phyloP scores from a whole-genome alignment of 1,140 invertebrate species.

The Drosophila nigrodunni region DNA sequence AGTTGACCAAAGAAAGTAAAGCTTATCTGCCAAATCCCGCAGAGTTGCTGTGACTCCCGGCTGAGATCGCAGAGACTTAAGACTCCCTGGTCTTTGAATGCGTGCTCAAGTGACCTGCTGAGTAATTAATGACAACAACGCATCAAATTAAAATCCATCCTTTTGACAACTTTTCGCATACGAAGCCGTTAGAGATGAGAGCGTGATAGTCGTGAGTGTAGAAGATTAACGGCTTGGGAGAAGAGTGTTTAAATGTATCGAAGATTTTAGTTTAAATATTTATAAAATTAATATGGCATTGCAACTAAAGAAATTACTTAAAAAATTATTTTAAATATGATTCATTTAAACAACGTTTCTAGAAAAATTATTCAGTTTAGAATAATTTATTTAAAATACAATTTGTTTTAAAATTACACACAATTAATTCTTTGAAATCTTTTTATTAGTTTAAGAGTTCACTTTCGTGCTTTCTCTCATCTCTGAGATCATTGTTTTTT shows the following conservation, averaged over 20 bases:
- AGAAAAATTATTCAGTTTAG: no score
- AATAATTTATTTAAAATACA: no score
- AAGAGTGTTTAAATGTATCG: no score
- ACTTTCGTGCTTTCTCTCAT: neutral
- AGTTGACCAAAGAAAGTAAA: conserved; percentile 41
- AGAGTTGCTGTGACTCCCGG: conserved; percentile 3
- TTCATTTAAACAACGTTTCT: no score
- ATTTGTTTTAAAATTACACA: neutral
- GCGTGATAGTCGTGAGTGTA: neutral
- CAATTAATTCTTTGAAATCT: neutral
- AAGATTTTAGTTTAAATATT: no score
- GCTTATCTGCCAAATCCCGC: conserved; percentile 26
- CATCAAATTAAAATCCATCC: conserved; percentile 39
- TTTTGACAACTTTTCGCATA: conserved; percentile 20
- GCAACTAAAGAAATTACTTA: no score
- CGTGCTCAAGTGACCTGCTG: conserved; percentile 58
- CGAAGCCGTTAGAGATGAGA: conserved; percentile 1
- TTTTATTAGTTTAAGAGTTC: neutral
- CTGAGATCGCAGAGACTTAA: neutral
- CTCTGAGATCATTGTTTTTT: conserved; percentile 12
- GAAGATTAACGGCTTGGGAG: neutral
- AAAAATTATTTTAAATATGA: no score
- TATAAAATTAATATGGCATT: no score
- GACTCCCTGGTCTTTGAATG: neutral
- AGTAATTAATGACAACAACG: conserved; percentile 54